Conservation (phyloP, 2,797 vertebrate genomes). For the Myotis myotis region DNA sequence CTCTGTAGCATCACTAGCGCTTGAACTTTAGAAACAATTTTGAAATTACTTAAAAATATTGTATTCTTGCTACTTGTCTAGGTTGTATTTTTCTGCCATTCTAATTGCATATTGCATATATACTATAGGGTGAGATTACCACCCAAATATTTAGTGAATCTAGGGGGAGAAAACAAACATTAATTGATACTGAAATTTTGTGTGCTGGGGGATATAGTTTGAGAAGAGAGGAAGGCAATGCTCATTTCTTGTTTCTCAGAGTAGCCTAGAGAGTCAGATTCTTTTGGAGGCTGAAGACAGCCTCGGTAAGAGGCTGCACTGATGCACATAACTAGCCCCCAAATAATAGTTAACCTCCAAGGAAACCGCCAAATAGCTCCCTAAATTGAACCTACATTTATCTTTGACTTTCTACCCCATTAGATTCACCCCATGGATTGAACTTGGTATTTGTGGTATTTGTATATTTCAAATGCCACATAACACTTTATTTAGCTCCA, state of each 20-base stretch:
- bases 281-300: background rate
- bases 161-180: background rate
- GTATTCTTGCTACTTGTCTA: background rate
- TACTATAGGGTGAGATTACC: background rate
- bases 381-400: background rate
- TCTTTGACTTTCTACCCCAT: background rate
- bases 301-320: background rate
- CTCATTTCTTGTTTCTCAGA: background rate
- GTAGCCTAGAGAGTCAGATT: background rate
- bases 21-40: background rate
- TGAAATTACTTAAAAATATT: background rate
- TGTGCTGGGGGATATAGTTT: background rate
- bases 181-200: background rate
- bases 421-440: background rate
- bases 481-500: background rate
- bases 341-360: background rate
- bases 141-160: background rate
- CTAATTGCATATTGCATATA: background rate
- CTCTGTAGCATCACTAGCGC: background rate
- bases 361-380: background rate
- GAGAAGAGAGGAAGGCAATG: background rate
- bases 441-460: background rate
- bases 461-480: background rate
- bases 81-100: background rate
- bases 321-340: background rate